These are phyloP conservation scores for Chelonus formosanus DNA, from an alignment of 2,888 invertebrate species.

Conservation along the genomic window DNA sequence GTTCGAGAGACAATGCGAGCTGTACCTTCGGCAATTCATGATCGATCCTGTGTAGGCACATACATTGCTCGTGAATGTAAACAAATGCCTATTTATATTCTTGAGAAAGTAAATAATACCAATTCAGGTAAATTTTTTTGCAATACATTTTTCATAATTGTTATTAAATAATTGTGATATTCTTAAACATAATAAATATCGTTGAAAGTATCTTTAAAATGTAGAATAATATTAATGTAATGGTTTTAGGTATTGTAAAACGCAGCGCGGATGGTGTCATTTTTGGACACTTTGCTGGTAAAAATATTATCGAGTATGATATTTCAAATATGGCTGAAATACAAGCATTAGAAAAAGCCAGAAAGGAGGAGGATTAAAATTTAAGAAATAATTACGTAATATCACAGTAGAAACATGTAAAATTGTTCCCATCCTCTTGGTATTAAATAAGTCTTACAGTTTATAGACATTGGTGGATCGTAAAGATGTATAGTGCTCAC, in stretches of 20 bases:
- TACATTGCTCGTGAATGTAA: constrained; percentile 78
- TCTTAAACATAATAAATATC: background rate
- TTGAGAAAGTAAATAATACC: constrained; percentile 74
- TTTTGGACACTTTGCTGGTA: constrained; percentile 82
- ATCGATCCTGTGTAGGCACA: constrained; percentile 72
- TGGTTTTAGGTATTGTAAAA: constrained; percentile 52
- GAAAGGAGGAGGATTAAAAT: constrained; percentile 4
- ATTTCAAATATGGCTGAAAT: constrained; percentile 76
- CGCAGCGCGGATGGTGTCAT: constrained; percentile 66
- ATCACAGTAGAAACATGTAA: background rate
- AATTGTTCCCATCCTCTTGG: background rate
- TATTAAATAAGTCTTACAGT: background rate
- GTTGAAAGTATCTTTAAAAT: background rate
- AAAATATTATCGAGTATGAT: constrained; percentile 77
- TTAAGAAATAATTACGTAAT: background rate
- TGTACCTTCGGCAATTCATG: constrained; percentile 74
- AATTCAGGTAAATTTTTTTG: constrained; percentile 66
- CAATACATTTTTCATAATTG: background rate
- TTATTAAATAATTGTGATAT: no score
- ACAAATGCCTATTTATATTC: constrained; percentile 76
- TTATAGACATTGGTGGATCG: constrained; percentile 4
- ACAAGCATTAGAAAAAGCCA: constrained; percentile 8
- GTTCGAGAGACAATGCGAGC: constrained; percentile 82
- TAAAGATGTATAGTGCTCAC: constrained; percentile 13
- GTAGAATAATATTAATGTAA: constrained; percentile 23